Percentiles rank a stretch among this genome's conserved stretches.
phyloP scores from a whole-genome alignment of 1,140 invertebrate species.

The Drosophila rhopaloa region DNA sequence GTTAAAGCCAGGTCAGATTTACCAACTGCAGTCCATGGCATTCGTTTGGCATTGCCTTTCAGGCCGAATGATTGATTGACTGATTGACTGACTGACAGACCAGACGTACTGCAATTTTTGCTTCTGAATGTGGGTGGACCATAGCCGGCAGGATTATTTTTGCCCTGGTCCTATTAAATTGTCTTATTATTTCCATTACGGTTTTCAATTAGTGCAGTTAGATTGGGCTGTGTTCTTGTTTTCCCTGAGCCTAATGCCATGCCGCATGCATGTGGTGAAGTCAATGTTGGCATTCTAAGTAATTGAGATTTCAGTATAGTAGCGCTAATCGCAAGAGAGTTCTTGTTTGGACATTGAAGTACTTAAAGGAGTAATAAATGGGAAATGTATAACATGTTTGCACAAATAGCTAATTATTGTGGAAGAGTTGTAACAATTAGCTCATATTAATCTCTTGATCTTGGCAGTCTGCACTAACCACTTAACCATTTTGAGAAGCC shows the following conservation, averaged over 20 bases:
- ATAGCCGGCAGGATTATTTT: slow-evolving; percentile 11
- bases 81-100: slow-evolving; percentile 25
- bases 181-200: slow-evolving; percentile 34
- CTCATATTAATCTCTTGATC: background rate
- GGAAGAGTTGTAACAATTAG: background rate
- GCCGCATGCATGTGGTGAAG: background rate
- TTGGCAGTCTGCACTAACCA: background rate
- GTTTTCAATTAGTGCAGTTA: slow-evolving; percentile 28
- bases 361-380: slow-evolving; percentile 6
- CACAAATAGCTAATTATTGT: background rate
- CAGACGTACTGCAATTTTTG: background rate
- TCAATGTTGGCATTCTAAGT: slow-evolving; percentile 3
- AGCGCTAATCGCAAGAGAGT: background rate
- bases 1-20: background rate
- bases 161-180: slow-evolving; percentile 11
- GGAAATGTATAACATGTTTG: background rate
- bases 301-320: slow-evolving; percentile 13
- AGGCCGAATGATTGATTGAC: slow-evolving; percentile 37
- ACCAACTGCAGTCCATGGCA: slow-evolving; percentile 6
- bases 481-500: background rate
- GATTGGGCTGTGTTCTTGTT: background rate
- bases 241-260: background rate
- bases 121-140: background rate
- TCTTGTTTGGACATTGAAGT: background rate
- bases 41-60: slow-evolving; percentile 22